phyloP scores from a whole-genome alignment of 2,797 vertebrate species.

The Smutsia temminckii region DNA sequence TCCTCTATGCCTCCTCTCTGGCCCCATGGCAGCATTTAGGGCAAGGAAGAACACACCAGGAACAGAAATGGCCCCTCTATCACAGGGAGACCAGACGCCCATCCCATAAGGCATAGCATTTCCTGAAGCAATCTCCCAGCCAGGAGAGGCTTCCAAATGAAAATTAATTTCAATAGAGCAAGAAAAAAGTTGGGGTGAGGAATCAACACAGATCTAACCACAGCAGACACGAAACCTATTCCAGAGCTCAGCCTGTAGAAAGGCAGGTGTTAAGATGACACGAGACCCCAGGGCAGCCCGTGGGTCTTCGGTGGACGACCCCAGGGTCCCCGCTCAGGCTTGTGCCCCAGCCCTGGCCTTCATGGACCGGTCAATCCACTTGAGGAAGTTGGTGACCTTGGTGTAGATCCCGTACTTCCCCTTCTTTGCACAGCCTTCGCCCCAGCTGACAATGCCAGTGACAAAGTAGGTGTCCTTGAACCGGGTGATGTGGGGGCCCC shows the following conservation, averaged over 20 bases:
- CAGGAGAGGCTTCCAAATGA: background rate
- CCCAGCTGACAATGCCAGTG: conserved; percentile 97
- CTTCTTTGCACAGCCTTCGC: conserved; percentile 93
- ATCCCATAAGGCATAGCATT: background rate
- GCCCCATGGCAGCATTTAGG: background rate
- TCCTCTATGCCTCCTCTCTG: background rate
- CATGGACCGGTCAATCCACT: conserved; percentile 88
- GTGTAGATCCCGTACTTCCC: conserved; percentile 96
- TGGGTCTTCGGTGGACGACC: background rate
- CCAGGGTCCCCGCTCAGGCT: fast-evolving
- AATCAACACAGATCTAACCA: too few species aligned
- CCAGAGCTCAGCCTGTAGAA: background rate
- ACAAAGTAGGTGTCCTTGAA: conserved; percentile 90
- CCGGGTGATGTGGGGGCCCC: conserved; percentile 93
- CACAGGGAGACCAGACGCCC: background rate
- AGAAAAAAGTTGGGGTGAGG: background rate
- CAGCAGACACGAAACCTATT: background rate
- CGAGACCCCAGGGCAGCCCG: background rate
- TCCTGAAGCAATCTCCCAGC: background rate
- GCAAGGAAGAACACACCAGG: background rate
- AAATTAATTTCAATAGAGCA: background rate
- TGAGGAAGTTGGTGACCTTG: conserved; percentile 91
- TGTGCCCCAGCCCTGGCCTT: background rate
- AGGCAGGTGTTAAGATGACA: too few species aligned
- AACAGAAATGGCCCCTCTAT: background rate